Base-by-base conservation (phyloP, 2,113 vertebrate genomes). In the Sarotherodon lohbergeri region DNA sequence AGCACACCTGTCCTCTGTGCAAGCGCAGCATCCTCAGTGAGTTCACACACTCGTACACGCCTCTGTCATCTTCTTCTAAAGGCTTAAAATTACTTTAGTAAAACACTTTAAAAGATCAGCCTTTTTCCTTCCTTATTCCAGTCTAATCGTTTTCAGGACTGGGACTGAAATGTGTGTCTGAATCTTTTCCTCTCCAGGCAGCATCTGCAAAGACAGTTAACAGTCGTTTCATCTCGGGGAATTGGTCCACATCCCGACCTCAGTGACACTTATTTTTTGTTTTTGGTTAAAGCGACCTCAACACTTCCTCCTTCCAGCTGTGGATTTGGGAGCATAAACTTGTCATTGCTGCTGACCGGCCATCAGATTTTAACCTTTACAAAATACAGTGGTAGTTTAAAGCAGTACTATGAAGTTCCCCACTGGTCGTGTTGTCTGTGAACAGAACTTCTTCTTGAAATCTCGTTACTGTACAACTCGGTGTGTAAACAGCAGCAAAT, bases 1-100 rank as follows among this genome's bases (percentile, higher is more conserved):
- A 97, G 90, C 98, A 98, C 94, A 99, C 98, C 82, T 99, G 98
- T 86, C 98, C 98, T 0, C 96, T 99, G 63, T 99, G 98, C 96
- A 99, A 99, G 91, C 98, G 95, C 94, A 98, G 97, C 84, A 96
- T 98, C 83, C 95, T 99, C 52, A 93, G 98, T 98, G 92, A 97
- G 97, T 87, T 17, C 8, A 6, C 34, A 32, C 80, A 11, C 56
- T 27, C 4, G 9, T 2, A 19, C 68, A 14, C 4, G 4, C 24
- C 71, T 4, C 71, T 13, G 27, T 50, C 14, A 11, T 2, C 9
- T 12, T 9, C 2, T 7, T 41, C 22, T 43, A 17, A 41, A 41
- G 34, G 13, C 34, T 24, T 56, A 32, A 50, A 48, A 12, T 19
- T 0, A 12, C 0, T 76, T 9, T 50, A 29, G 43, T 76, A 17